Evolutionary conservation across 2,113 vertebrate genomes (phyloP), one percentile per base, ranked within the genome.

Genomic region (Menidia beryllina): DNA sequence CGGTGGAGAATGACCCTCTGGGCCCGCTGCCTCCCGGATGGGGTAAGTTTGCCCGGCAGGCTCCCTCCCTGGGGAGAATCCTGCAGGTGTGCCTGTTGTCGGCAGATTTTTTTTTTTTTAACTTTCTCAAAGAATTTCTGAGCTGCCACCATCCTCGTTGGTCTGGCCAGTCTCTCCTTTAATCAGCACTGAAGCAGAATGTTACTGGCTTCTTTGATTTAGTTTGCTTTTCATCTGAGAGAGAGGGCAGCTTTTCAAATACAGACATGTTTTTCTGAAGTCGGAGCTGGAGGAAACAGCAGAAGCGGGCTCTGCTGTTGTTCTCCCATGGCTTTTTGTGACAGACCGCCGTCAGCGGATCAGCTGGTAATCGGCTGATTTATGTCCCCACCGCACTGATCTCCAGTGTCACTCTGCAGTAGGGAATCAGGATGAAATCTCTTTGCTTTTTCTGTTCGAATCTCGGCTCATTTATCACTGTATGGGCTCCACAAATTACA

Each of bases 11-110:
- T 92, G 98, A 99, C 88, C 97, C 97, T 58, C 91, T 98, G 19
- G 98, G 97, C 61, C 79, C 95, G 19, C 94, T 99, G 85, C 96
- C 97, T 91, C 93, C 96, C 0, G 98, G 97, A 93, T 99, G 98
- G 97, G 98, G 98, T 99, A 94, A 98, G 98, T 96, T 87, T 7
- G 23, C 26, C 26, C 9, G n/a, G 21, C 26, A 25, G 17, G 17
- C 27, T 19, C 21, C n/a, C 20, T 38, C 38, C 14, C 38, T 4
- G 38, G 38, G 15, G 8, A 30, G 30, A 5, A 4, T 5, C 61
- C 25, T 27, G 1, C 38, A 14, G 11, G 3, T 20, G 2, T 38
- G 20, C 13, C 13, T 38, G 26, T 12, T 19, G 21, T 8, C 24
- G 8, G 8, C 24, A 52, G 23, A 5, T 25, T 14, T 14, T 25